Evolutionary conservation across 2,888 invertebrate genomes (phyloP), one percentile per base, ranked within the genome.

Genomic region (Parnassius apollo): DNA sequence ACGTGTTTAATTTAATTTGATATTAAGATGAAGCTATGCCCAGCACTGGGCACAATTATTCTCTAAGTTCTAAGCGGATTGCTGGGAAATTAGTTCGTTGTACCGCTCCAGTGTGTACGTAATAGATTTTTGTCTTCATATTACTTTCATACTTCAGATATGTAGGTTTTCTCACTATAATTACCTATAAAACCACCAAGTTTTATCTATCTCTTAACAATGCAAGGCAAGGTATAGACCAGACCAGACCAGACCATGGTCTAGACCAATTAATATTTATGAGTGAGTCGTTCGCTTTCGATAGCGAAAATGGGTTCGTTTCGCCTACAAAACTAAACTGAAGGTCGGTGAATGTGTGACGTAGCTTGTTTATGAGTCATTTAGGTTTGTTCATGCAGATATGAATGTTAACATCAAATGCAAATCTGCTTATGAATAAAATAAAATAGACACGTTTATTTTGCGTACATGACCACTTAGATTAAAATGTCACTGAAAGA

Each of bases 261-360:
- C 9, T 52, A 54, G 54, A 42, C 53, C 42, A 54, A 46, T 48
- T 48, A 25, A 3, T 46, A 46, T 42, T 59, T 59, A 45, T 52
- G 25, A 42, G 46, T 13, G 13, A 12, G 45, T 45, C 51, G n/a
- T 18, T 12, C 10, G 25, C 45, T 12, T 52, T 10, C n/a, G 45
- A 8, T 53, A 13, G 49, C 42, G 42, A 49, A 45, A 58, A 62
- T 58, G 55, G 62, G 59, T 59, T 9, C 50, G 50, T 59, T 58
- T 62, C 59, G 59, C 62, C 62, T 59, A 62, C 59, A 62, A 62
- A 54, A 58, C 62, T 57, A 45, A 2, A 53, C 52, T 42, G 8
- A 2, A n/a, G 12, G n/a, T 13, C 46, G n/a, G 51, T 48, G 12
- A 22, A 52, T 51, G 51, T 44, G 35, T 62, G 57, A 61, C 50